Evolutionary conservation across 2,113 vertebrate species (phyloP).

Genomic region (Taxidea taxus): DNA sequence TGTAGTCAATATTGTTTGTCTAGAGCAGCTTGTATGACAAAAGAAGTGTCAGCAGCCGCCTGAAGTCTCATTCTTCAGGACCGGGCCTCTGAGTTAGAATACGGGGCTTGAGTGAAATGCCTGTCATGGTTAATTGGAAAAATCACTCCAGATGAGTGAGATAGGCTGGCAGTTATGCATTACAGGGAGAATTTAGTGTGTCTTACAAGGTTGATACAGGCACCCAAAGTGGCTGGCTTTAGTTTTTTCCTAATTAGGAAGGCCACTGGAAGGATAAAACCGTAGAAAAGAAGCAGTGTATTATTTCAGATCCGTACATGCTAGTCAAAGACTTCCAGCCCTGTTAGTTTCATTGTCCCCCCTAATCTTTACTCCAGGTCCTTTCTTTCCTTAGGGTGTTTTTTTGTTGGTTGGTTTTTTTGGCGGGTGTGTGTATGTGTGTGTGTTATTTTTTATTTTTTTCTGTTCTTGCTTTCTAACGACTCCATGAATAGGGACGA

Average conservation of each 20-base stretch:
- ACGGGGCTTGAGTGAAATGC: conserved; percentile 6
- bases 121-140: conserved; percentile 58
- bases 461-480: neutral
- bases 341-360: neutral
- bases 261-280: neutral
- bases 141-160: conserved; percentile 32
- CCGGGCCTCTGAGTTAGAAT: neutral
- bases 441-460: neutral
- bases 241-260: neutral
- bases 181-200: neutral
- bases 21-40: conserved; percentile 35
- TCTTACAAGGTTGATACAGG: neutral
- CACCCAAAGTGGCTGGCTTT: neutral
- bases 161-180: neutral
- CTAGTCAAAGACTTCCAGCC: neutral
- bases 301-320: neutral
- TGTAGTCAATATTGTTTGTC: conserved; percentile 52
- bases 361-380: neutral
- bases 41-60: conserved; percentile 41
- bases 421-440: too few relatives aligned
- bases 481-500: neutral
- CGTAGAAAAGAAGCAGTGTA: neutral
- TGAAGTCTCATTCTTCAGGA: conserved; percentile 52
- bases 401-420: too few relatives aligned
- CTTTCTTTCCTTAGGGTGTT: neutral